Evolutionary conservation across 2,113 vertebrate genomes (phyloP).

Genomic region (Gymnogyps californianus): DNA sequence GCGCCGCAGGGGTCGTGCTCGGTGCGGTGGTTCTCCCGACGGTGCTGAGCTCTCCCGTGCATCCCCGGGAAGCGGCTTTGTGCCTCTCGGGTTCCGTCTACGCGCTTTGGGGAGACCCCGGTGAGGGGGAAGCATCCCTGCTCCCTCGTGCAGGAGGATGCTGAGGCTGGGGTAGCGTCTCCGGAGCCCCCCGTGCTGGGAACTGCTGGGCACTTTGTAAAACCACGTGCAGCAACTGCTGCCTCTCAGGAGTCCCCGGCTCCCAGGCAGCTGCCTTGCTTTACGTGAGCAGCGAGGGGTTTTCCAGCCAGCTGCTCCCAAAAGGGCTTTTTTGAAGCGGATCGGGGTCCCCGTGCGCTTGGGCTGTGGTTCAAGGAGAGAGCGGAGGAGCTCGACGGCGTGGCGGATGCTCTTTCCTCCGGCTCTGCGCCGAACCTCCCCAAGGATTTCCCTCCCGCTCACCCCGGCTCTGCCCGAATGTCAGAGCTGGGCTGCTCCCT

Average conservation of each 20-base stretch:
- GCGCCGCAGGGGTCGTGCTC: rapidly evolving
- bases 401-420: neutral
- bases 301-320: neutral
- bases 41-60: neutral
- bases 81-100: neutral
- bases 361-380: neutral
- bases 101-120: rapidly evolving
- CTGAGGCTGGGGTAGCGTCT: neutral
- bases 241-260: no score
- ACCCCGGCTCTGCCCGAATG: neutral
- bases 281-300: rapidly evolving
- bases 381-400: rapidly evolving
- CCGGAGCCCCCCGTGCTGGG: no score
- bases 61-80: neutral
- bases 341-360: neutral
- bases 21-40: rapidly evolving
- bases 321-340: neutral
- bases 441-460: neutral
- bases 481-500: neutral
- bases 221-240: rapidly evolving
- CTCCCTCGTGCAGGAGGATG: neutral
- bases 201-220: neutral
- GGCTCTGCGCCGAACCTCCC: neutral
- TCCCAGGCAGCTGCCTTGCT: neutral
- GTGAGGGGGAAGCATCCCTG: rapidly evolving